Evolutionary conservation across 2,797 vertebrate genomes (phyloP), one percentile per base, ranked within the genome.

Genomic region (Epinephelus coioides): DNA sequence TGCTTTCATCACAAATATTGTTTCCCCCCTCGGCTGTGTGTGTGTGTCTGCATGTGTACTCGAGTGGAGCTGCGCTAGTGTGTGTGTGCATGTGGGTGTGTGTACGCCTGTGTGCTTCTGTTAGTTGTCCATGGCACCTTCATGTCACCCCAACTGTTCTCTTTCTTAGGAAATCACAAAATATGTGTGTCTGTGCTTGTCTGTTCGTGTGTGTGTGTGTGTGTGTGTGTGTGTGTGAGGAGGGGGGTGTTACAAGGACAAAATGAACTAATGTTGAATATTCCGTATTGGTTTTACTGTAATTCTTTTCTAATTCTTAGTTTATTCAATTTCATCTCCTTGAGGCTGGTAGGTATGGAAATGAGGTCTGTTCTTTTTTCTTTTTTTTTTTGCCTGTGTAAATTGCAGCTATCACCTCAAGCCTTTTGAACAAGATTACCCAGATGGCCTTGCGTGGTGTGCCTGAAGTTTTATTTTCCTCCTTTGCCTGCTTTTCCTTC

Each of bases 361-460:
- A 96, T 96, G 79, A 95, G 93, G 91, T 91, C 91, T 91, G 87
- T 90, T 92, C 83, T 89, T 89, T 90, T 77, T 83, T 83, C 81
- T 46, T 73, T 30, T 60, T 84, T 86, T 89, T 92, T 92, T 91
- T 90, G 92, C 94, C 92, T 95, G 94, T 95, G 94, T 95, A 95
- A 95, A 95, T 95, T 96, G 94, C 94, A 94, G 93, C 91, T 91
- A 95, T 95, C 92, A 95, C 95, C 95, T 94, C 91, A 77, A 95
- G 95, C 95, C 92, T 95, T 95, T 95, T 94, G 93, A 95, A 93
- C 94, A 94, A 95, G 95, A 95, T 96, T 95, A 96, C 94, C 95
- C 95, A 95, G 95, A 96, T 95, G 95, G 95, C 95, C 95, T 95
- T 94, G 94, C 93, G 92, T 94, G 91, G 93, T 95, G 91, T 77